phyloP scores from a whole-genome alignment of 2,888 invertebrate genomes.

The Elegia similella region DNA sequence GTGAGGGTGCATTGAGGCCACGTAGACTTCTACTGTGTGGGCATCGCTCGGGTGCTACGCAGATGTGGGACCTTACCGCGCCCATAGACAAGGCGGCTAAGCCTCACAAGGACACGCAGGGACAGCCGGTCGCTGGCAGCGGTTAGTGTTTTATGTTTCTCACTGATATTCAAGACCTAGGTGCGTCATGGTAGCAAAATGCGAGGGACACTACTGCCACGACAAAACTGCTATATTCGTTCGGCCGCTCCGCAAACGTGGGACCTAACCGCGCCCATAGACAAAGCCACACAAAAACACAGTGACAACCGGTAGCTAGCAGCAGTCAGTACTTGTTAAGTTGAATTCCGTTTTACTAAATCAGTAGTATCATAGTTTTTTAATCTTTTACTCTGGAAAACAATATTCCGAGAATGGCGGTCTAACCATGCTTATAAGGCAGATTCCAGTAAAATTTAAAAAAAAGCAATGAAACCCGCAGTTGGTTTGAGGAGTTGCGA shows the following conservation, averaged over 20 bases:
- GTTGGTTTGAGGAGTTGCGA: too few relatives aligned
- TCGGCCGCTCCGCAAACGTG: slow-evolving; percentile 98
- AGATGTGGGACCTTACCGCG: slow-evolving; percentile 99
- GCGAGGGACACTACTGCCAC: slow-evolving; percentile 97
- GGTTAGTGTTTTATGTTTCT: slow-evolving; percentile 16
- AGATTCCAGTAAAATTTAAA: too few relatives aligned
- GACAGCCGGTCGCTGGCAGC: slow-evolving; percentile 30
- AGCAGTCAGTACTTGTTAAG: slow-evolving; percentile 24
- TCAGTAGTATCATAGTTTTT: too few relatives aligned
- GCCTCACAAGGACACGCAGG: slow-evolving; percentile 20
- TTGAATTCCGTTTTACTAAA: too few relatives aligned
- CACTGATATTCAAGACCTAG: too few relatives aligned
- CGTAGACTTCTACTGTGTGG: slow-evolving; percentile 95
- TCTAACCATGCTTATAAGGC: too few relatives aligned
- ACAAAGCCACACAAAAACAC: slow-evolving; percentile 71
- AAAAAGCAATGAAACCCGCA: too few relatives aligned
- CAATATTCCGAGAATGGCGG: too few relatives aligned
- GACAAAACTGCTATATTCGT: slow-evolving; percentile 93
- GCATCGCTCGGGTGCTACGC: slow-evolving; percentile 94
- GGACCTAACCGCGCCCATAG: slow-evolving; percentile 97
- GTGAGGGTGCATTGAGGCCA: slow-evolving; percentile 96
- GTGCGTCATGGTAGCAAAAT: slow-evolving; percentile 98
- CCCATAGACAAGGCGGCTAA: slow-evolving; percentile 89
- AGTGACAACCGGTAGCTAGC: slow-evolving; percentile 28
- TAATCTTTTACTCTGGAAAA: too few relatives aligned